These are phyloP conservation scores for Epizoanthus scotinus DNA, from an alignment of 92 coral and sea anemone species.

Conservation along the genomic window DNA sequence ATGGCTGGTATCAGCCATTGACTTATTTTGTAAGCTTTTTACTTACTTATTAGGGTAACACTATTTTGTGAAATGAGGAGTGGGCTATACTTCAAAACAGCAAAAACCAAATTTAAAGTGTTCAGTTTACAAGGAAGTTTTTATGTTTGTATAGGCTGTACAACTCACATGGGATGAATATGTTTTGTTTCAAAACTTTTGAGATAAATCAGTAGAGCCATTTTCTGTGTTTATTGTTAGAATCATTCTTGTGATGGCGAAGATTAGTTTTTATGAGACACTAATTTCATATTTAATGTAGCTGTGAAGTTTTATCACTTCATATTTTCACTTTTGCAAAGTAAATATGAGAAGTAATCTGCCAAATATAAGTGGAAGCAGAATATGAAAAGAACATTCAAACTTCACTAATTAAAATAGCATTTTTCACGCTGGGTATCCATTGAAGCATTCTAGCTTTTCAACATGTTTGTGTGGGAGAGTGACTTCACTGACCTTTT, in stretches of 20 bases:
- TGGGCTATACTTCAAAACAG: neutral
- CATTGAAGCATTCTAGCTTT: slow-evolving; percentile 36
- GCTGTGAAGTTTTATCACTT: neutral
- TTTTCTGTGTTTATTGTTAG: too few species aligned
- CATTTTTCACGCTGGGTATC: slow-evolving; percentile 35
- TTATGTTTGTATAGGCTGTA: slow-evolving; percentile 8
- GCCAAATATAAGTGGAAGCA: neutral
- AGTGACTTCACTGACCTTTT: slow-evolving; percentile 30
- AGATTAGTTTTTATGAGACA: neutral
- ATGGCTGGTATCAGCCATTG: slow-evolving; percentile 13
- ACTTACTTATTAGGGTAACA: neutral
- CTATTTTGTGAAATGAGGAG: neutral
- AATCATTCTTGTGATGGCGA: neutral
- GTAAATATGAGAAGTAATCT: neutral
- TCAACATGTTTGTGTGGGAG: slow-evolving; percentile 33
- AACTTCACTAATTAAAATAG: neutral
- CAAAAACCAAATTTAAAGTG: neutral
- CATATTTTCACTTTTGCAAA: neutral
- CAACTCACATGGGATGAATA: slow-evolving; percentile 7
- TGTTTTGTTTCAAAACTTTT: neutral
- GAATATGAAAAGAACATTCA: slow-evolving; percentile 13
- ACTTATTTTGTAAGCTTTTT: slow-evolving; percentile 20
- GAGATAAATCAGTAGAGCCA: neutral
- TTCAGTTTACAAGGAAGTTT: neutral
- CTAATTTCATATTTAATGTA: neutral